Evolutionary conservation across 2,113 vertebrate genomes (phyloP).

Genomic region (Antechinus flavipes): DNA sequence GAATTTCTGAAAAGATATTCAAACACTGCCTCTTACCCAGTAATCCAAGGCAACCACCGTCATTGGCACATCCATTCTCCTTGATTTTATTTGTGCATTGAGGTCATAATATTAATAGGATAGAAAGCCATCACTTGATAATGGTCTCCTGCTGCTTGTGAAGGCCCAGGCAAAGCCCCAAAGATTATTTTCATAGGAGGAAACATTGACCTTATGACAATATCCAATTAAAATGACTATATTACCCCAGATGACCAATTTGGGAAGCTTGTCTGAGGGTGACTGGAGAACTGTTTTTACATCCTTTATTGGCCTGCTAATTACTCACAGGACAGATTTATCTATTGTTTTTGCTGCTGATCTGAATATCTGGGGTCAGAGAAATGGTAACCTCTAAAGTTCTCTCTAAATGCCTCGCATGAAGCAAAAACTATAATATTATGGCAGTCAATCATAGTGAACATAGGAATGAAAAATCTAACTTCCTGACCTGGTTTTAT

Average conservation of each 20-base stretch:
- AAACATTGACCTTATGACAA: background rate
- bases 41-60: background rate
- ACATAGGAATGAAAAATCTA: background rate
- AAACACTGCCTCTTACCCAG: background rate
- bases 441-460: background rate
- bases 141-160: background rate
- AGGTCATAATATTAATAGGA: background rate
- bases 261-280: background rate
- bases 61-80: background rate
- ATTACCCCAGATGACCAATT: background rate
- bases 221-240: background rate
- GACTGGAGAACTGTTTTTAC: background rate
- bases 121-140: background rate
- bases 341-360: background rate
- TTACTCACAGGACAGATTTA: background rate
- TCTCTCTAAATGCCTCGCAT: background rate
- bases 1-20: background rate
- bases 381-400: background rate
- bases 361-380: background rate
- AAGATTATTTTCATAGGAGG: conserved; percentile 4
- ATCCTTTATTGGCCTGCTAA: background rate
- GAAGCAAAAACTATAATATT: background rate
- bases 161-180: background rate
- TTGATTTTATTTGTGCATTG: background rate
- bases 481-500: background rate